phyloP scores from a whole-genome alignment of 1,140 invertebrate genomes.

The Listronotus bonariensis region DNA sequence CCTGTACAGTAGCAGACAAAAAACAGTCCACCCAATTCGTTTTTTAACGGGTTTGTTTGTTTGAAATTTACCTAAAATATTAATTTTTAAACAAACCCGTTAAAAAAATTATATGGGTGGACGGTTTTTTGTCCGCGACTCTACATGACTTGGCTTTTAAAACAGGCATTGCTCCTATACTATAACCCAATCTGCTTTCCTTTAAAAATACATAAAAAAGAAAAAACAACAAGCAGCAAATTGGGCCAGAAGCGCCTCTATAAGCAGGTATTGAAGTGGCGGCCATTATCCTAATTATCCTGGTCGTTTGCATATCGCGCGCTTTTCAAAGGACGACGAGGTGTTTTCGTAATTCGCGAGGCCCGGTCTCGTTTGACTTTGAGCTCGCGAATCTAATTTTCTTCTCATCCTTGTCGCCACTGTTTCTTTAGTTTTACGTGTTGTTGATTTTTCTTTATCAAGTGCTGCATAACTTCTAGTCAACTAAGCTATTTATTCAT shows the following conservation, averaged over 20 bases:
- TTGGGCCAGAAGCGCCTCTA: slow-evolving; percentile 29
- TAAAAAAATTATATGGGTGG: no score
- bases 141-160: no score
- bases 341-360: slow-evolving; percentile 56
- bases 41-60: no score
- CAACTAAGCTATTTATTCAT: no score
- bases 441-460: slow-evolving; percentile 53
- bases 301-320: slow-evolving; percentile 56
- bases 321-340: slow-evolving; percentile 53
- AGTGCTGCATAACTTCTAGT: no score
- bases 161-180: no score
- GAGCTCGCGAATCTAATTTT: slow-evolving; percentile 55
- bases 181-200: no score
- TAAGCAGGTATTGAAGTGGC: slow-evolving; percentile 51
- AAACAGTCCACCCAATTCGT: no score
- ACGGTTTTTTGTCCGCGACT: no score
- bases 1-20: no score
- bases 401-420: slow-evolving; percentile 45
- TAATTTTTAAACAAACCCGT: no score
- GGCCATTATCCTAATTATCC: slow-evolving; percentile 56
- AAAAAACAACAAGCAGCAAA: slow-evolving; percentile 36
- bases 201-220: background rate
- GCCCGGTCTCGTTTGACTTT: slow-evolving; percentile 45
- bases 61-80: no score
- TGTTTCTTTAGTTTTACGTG: slow-evolving; percentile 48